Percentiles rank a stretch among this genome's conserved stretches.
phyloP scores from a whole-genome alignment of 1,140 invertebrate species.

The Hermatobates lingyangjiaoensis region DNA sequence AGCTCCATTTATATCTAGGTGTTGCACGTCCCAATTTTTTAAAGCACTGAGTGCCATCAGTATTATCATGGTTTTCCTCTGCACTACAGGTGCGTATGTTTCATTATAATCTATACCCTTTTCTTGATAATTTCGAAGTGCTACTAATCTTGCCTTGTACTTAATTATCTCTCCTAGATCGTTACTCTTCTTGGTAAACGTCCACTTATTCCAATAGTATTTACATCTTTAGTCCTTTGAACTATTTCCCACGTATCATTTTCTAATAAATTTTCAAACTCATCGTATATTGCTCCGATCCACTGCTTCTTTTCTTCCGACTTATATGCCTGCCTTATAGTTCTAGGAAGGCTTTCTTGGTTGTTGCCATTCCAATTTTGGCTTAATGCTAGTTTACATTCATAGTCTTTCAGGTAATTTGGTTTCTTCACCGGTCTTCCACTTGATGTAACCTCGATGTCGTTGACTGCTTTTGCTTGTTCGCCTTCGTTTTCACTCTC shows the following conservation, averaged over 20 bases:
- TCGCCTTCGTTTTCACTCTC: too few relatives aligned
- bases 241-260: neutral
- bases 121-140: neutral
- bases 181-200: neutral
- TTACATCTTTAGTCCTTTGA: neutral
- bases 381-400: too few relatives aligned
- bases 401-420: too few relatives aligned
- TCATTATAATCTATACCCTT: conserved; percentile 1
- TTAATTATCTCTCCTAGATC: neutral
- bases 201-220: neutral
- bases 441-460: too few relatives aligned
- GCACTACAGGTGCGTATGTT: neutral
- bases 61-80: neutral
- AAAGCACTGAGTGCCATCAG: neutral
- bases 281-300: neutral
- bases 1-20: neutral
- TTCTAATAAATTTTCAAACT: neutral
- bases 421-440: too few relatives aligned
- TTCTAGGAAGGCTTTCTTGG: too few relatives aligned
- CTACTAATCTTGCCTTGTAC: conserved; percentile 1
- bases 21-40: neutral
- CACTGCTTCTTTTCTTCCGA: neutral
- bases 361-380: too few relatives aligned
- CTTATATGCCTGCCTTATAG: too few relatives aligned
- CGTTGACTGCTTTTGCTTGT: too few relatives aligned